Base-by-base conservation (phyloP, 2,113 vertebrate genomes). In the Siphamia tubifer region DNA sequence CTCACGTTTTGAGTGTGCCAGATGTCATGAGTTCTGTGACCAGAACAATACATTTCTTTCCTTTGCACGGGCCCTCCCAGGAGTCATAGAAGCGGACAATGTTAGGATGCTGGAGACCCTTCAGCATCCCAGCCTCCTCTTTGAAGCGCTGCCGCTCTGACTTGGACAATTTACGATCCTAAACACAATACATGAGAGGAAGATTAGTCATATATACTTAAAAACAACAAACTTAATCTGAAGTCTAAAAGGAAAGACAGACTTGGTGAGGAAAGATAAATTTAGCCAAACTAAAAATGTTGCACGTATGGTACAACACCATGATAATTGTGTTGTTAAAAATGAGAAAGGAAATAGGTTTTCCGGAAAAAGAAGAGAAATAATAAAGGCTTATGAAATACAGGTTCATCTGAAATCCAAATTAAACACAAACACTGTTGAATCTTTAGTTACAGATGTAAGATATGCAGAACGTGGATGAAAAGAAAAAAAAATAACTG, bases 51-150 rank as follows among this genome's bases (percentile, higher is more conserved):
- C 96, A 99, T 77, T 99, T 99, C 86, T 96, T 97, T 54, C 98
- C 98, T 88, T 98, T 99, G 77, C 95, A 94, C 9, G 96, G 96
- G 6, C 95, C 96, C 86, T 99, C 98, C 98, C 98, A 99, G 54
- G 96, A 99, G 89, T 99, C 98, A 68, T 99, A 99, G 93, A 99
- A 99, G 72, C 98, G 94, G 80, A 99, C 98, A 68, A 99, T 99
- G 89, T 99, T 99, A 67, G 97, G 98, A 90, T 99, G 98, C 89
- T 99, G 98, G 74, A 99, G 95, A 9, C 97, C 98, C 82, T 99
- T 99, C 72, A 99, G 73, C 98, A 99, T 99, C 60, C 95, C 97
- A 15, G 97, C 98, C 83, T 99, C 98, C 77, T 99, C 98, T 91
- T 98, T 99, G 90, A 99, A 99, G 40, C 98, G 92, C 80, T 99